Conservation (phyloP, 92 coral and sea anemone genomes). For the Bergia sp. region DNA sequence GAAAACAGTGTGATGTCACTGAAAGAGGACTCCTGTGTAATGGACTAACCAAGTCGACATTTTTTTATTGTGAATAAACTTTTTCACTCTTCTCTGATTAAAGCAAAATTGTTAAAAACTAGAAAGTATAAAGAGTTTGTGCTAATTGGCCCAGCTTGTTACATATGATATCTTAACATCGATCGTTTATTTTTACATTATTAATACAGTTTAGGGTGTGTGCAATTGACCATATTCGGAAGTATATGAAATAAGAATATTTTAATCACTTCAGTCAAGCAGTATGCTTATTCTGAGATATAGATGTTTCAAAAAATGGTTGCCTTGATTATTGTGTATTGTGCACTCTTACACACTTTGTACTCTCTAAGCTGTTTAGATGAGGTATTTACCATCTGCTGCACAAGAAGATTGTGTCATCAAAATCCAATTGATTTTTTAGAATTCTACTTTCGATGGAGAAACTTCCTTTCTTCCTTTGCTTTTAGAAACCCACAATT, state of each 20-base stretch:
- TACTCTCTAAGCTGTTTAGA: too few species aligned
- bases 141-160: background rate
- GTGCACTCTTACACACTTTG: too few species aligned
- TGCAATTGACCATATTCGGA: background rate
- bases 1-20: slow-evolving; percentile 73
- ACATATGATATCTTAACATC: background rate
- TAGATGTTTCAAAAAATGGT: too few species aligned
- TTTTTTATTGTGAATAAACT: background rate
- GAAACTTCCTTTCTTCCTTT: too few species aligned
- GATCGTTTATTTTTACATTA: background rate
- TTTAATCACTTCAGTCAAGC: background rate
- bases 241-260: background rate
- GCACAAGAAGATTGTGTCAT: too few species aligned
- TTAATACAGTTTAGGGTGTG: background rate
- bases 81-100: background rate
- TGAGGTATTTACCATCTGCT: too few species aligned
- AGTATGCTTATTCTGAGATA: too few species aligned
- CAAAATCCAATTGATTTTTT: too few species aligned
- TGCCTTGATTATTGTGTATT: too few species aligned
- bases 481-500: too few species aligned
- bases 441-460: too few species aligned
- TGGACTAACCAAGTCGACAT: background rate
- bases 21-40: background rate
- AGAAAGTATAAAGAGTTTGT: background rate
- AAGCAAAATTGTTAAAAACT: slow-evolving; percentile 13